Conservation (phyloP, 1,140 invertebrate genomes). For the Nymphalis io region DNA sequence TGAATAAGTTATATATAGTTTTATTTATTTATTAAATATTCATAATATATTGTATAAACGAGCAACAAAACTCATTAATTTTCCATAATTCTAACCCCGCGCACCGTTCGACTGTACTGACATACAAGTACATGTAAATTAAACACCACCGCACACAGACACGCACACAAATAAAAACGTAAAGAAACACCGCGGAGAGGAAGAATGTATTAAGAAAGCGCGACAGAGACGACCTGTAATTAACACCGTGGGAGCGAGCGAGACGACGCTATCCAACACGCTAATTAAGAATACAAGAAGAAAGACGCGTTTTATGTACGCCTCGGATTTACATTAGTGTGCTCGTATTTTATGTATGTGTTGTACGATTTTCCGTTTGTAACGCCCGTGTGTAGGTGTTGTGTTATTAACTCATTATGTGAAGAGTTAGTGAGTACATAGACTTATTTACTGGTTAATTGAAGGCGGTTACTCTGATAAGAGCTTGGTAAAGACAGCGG, state of each 20-base stretch:
- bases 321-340: constrained; percentile 51
- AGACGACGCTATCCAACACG: constrained; percentile 65
- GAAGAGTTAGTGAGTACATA: constrained; percentile 75
- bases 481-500: constrained; percentile 60
- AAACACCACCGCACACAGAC: constrained; percentile 79
- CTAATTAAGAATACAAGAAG: constrained; percentile 81
- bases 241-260: constrained; percentile 61
- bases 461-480: constrained; percentile 74
- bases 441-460: constrained; percentile 77
- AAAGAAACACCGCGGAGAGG: constrained; percentile 79
- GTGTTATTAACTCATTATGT: constrained; percentile 79
- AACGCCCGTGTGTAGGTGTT: constrained; percentile 62
- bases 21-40: too few species aligned
- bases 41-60: background rate
- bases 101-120: constrained; percentile 55
- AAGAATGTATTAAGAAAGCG: constrained; percentile 81
- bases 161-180: constrained; percentile 80
- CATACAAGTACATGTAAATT: constrained; percentile 81
- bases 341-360: constrained; percentile 59
- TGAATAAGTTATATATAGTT: too few species aligned
- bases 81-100: constrained; percentile 23
- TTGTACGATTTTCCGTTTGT: constrained; percentile 66
- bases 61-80: constrained; percentile 18
- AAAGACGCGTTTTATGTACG: constrained; percentile 78
- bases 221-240: constrained; percentile 71